These are phyloP conservation scores for Acronicta leporina DNA, from an alignment of 2,888 invertebrate genomes.

Conservation along the genomic window DNA sequence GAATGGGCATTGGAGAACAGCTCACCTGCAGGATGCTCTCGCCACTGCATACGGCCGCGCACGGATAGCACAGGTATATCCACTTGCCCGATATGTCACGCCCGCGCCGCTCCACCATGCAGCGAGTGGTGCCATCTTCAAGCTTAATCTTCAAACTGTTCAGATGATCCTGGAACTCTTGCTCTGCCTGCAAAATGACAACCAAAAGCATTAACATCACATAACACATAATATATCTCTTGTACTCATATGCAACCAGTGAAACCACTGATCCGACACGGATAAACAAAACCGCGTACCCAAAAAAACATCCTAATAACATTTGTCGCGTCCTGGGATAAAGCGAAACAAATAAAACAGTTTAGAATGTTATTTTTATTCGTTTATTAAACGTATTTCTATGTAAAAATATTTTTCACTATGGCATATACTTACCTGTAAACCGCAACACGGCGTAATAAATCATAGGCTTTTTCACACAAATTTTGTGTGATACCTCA, in stretches of 20 bases:
- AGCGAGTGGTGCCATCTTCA: conserved; percentile 79
- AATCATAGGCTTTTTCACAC: conserved; percentile 26
- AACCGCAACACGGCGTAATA: conserved; percentile 31
- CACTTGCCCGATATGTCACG: conserved; percentile 82
- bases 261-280: conserved; percentile 16
- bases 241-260: conserved; percentile 11
- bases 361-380: conserved; percentile 51
- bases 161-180: conserved; percentile 81
- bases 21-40: conserved; percentile 81
- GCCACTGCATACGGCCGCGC: conserved; percentile 85
- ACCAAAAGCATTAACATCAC: conserved; percentile 15
- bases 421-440: conserved; percentile 70
- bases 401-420: conserved; percentile 53
- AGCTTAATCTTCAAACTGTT: conserved; percentile 82
- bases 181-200: conserved; percentile 75
- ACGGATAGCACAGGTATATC: conserved; percentile 87
- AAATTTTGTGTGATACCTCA: conserved; percentile 22
- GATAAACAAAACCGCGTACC: conserved; percentile 1
- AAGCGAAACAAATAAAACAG: conserved; percentile 71
- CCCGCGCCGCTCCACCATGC: conserved; percentile 84
- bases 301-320: conserved; percentile 27
- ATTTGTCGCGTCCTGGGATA: conserved; percentile 49
- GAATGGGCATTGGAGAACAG: too few relatives aligned
- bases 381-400: conserved; percentile 60
- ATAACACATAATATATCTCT: background rate